Percentiles rank a stretch among this genome's conserved stretches.
Conservation (phyloP, 2,888 invertebrate genomes). For the Cerceris ruficornis region DNA sequence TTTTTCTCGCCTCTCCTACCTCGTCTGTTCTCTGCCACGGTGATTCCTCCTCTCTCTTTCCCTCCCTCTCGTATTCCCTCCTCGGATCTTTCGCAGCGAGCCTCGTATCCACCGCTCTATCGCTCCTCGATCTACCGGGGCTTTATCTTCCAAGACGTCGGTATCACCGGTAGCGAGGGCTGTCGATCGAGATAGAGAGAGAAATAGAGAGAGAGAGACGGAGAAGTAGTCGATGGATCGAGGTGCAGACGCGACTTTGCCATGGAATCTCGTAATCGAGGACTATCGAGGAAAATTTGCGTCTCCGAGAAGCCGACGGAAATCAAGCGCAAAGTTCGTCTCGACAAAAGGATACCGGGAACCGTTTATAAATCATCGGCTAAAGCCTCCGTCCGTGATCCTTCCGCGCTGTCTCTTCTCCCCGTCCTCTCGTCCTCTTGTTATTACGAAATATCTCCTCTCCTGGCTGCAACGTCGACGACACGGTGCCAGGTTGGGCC, state of each 20-base stretch:
- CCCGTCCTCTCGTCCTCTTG: neutral
- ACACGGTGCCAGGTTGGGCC: slow-evolving; percentile 2
- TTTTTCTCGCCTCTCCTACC: slow-evolving; percentile 63
- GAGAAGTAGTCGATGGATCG: too few species aligned
- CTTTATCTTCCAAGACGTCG: slow-evolving; percentile 66
- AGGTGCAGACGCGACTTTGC: too few species aligned
- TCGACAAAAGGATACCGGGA: too few species aligned
- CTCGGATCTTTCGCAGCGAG: slow-evolving; percentile 1
- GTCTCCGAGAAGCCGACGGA: too few species aligned
- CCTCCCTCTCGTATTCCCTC: slow-evolving; percentile 29
- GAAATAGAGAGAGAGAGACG: too few species aligned
- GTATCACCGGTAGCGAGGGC: slow-evolving; percentile 61
- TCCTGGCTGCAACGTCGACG: slow-evolving; percentile 5
- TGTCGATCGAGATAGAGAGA: slow-evolving; percentile 52
- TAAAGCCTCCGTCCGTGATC: too few species aligned
- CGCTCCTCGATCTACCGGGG: slow-evolving; percentile 64
- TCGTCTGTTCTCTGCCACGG: slow-evolving; percentile 25
- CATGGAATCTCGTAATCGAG: too few species aligned
- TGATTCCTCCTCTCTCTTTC: slow-evolving; percentile 10
- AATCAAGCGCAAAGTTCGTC: too few species aligned
- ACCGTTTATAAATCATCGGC: too few species aligned
- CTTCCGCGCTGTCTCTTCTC: neutral
- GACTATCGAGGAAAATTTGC: too few species aligned
- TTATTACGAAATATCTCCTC: slow-evolving; percentile 1
- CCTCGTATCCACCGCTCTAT: neutral